These are phyloP conservation scores for Drosophila rhopaloa DNA, from an alignment of 1,140 invertebrate genomes.

Conservation along the genomic window DNA sequence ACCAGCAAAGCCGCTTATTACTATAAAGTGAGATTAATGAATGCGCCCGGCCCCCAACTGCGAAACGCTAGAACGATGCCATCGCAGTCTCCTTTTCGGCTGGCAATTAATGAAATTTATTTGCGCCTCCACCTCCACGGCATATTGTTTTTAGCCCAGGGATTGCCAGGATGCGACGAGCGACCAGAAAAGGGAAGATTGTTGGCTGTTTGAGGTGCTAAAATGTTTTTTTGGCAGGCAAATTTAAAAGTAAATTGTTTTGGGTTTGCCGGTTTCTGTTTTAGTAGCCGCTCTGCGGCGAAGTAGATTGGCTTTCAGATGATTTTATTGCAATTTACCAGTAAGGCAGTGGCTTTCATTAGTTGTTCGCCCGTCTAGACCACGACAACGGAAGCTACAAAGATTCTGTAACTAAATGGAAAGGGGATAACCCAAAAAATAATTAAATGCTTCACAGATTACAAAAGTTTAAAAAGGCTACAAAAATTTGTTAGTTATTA, in stretches of 20 bases:
- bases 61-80: constrained; percentile 33
- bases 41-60: constrained; percentile 30
- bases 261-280: constrained; percentile 24
- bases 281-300: constrained; percentile 6
- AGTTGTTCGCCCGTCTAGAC: constrained; percentile 42
- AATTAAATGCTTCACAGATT: not conserved
- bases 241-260: constrained; percentile 78
- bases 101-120: constrained; percentile 82
- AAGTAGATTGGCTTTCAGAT: constrained; percentile 53
- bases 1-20: constrained; percentile 81
- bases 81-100: constrained; percentile 46
- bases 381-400: constrained; percentile 18
- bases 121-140: constrained; percentile 47
- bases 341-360: constrained; percentile 38
- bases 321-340: constrained; percentile 63
- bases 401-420: not conserved
- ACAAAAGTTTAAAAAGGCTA: not conserved
- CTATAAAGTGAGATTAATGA: constrained; percentile 84
- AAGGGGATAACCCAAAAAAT: not conserved
- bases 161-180: not conserved
- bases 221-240: constrained; percentile 48
- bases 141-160: constrained; percentile 60
- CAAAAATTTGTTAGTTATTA: no score
- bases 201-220: constrained; percentile 33
- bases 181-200: constrained; percentile 6